These are phyloP conservation scores for Esperia sulphurella DNA, from an alignment of 2,888 invertebrate species.

Conservation along the genomic window DNA sequence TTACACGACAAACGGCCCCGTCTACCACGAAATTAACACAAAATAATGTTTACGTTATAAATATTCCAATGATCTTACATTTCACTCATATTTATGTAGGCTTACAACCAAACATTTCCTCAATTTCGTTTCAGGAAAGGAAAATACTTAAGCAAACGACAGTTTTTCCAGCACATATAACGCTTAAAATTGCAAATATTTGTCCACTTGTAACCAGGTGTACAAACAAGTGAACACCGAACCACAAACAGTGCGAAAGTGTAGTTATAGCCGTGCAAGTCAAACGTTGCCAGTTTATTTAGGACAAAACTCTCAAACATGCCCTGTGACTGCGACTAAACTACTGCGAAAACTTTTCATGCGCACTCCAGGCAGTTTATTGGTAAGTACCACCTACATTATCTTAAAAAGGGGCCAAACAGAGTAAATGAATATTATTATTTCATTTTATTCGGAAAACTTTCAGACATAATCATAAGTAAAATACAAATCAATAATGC, in stretches of 20 bases:
- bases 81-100: too few species aligned
- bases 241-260: slow-evolving; percentile 33
- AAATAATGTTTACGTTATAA: too few species aligned
- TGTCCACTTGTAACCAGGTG: slow-evolving; percentile 34
- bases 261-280: slow-evolving; percentile 27
- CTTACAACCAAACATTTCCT: too few species aligned
- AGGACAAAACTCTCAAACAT: slow-evolving; percentile 31
- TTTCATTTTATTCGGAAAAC: too few species aligned
- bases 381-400: background rate
- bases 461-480: too few species aligned
- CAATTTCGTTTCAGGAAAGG: background rate
- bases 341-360: background rate
- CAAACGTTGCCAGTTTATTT: slow-evolving; percentile 38
- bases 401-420: too few species aligned
- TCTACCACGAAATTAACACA: too few species aligned
- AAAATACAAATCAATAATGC: too few species aligned
- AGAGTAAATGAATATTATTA: too few species aligned
- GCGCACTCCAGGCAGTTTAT: background rate
- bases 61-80: too few species aligned
- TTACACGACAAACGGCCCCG: too few species aligned
- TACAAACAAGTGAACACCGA: slow-evolving; percentile 29
- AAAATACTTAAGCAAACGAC: background rate
- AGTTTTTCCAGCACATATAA: slow-evolving; percentile 17
- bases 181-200: slow-evolving; percentile 31
- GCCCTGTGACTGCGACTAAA: background rate